Base-by-base conservation (phyloP, 2,113 vertebrate genomes). In the Perca flavescens region DNA sequence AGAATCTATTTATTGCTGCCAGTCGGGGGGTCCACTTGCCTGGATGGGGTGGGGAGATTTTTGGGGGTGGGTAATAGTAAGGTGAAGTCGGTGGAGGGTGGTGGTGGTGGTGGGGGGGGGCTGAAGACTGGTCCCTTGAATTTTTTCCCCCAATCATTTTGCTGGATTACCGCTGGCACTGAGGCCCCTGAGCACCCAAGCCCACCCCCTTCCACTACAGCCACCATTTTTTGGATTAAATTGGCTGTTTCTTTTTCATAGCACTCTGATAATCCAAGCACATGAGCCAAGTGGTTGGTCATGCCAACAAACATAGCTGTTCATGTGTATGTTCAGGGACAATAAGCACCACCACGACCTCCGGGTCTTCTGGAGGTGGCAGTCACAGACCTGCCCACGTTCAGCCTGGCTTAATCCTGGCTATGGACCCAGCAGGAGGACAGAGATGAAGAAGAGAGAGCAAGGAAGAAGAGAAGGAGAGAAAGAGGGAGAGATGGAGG, bases 1-100 rank as follows among this genome's bases (percentile, higher is more conserved):
- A 96, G 87, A 95, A 94, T 91, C 94, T 95, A 95, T 95, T 96
- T 96, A 96, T 96, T 95, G 90, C 92, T 87, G 89, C 82, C 86
- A 93, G 93, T 95, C 89, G 87, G 95, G 94, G 93, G 94, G 93
- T 94, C 89, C 88, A 84, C 77, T 66, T 12, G 73, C 57, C 56
- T 60, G 77, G 69, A 75, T 76, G 16, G 86, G 34, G 74, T 43
- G 77, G 79, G 62, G 72, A 65, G 47, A 47, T 46, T 79, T 86
- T 74, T 16, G n/a, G 52, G 73, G 82, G 63, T 70, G 67, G 57
- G 68, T 68, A 50, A 65, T 31, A 43, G 79, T 47, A 82, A 77
- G 80, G 77, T 79, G 72, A 88, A 77, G 74, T 75, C 1, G 36
- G 36, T 40, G 36, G 34, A 7, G 36, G 36, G 28, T 28, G 28